These are phyloP conservation scores for Acronicta psi DNA, from an alignment of 2,888 invertebrate genomes.

Conservation along the genomic window DNA sequence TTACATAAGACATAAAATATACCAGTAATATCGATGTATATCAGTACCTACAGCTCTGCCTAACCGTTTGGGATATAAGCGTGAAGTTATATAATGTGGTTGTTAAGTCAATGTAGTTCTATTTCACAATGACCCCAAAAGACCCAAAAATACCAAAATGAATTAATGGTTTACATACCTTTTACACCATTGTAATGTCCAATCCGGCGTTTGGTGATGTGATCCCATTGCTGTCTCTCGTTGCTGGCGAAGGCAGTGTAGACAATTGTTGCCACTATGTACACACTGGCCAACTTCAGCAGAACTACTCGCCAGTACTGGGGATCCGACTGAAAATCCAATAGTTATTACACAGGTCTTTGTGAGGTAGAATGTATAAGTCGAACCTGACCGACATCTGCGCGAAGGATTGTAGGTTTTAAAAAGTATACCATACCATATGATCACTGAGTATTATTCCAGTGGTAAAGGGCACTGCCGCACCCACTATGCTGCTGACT, in stretches of 20 bases:
- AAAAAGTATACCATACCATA: slow-evolving; percentile 56
- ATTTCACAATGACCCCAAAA: too few species aligned
- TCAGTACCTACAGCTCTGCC: too few species aligned
- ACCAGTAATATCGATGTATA: too few species aligned
- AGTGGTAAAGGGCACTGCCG: slow-evolving; percentile 67
- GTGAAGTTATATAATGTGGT: too few species aligned
- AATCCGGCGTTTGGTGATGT: slow-evolving; percentile 63
- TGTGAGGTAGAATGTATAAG: too few species aligned
- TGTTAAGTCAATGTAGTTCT: too few species aligned
- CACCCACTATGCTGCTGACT: slow-evolving; percentile 68
- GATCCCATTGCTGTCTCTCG: slow-evolving; percentile 92
- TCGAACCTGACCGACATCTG: too few species aligned
- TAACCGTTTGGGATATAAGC: too few species aligned
- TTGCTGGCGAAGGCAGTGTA: slow-evolving; percentile 91
- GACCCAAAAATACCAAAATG: too few species aligned
- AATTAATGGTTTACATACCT: slow-evolving; percentile 48
- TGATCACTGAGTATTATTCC: slow-evolving; percentile 69
- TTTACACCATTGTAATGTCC: slow-evolving; percentile 64
- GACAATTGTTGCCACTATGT: slow-evolving; percentile 90
- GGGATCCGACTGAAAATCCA: slow-evolving; percentile 87
- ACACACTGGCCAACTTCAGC: slow-evolving; percentile 90
- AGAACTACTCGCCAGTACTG: slow-evolving; percentile 92
- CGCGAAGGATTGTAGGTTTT: too few species aligned
- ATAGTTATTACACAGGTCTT: too few species aligned
- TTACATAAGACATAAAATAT: too few species aligned